Evolutionary conservation across 1,140 invertebrate genomes (phyloP), one percentile per base, ranked within the genome.

Genomic region (Linepithema humile): DNA sequence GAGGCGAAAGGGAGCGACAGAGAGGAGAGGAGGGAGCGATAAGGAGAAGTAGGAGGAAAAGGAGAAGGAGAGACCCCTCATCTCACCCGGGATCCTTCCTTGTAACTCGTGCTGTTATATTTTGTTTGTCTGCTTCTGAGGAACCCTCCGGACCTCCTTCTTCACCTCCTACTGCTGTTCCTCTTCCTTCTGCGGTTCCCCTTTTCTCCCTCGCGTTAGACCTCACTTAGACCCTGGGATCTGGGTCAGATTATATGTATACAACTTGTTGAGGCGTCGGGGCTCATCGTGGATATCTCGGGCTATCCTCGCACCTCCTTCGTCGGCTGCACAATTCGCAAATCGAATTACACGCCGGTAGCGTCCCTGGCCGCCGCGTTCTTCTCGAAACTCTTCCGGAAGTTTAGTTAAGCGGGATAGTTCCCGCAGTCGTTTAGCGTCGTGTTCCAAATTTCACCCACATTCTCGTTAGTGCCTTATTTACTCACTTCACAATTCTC

Each of bases 181-280:
- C 55, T 67, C 35, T 73, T 85, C 64, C 82, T 62, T 72, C 78
- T 80, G 83, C 43, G n/a, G 48, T 83, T 83, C 60, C 62, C 82
- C 82, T 77, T 83, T 83, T 85, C 82, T 84, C 82, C 84, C 78
- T 85, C 83, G 80, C 88, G 83, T 88, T 89, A 90, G 86, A 92
- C 88, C 91, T 88, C 89, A 90, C 91, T 90, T 91, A 91, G 78
- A 91, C 88, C 90, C 85, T 60, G 73, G 89, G 85, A 92, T 92
- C 88, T 92, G 91, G 91, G 92, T 92, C 91, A 92, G 87, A 92
- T 92, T 92, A 92, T 91, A 87, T 90, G 91, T 90, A 91, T 91
- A 92, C 89, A 92, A 92, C 89, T 92, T 92, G 91, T 91, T 89
- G 89, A 89, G 88, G 85, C 83, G 89, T 88, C 83, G 83, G 83